Percentiles rank a stretch among this genome's conserved stretches.
Evolutionary conservation across 1,140 invertebrate species (phyloP).

Genomic region (Drosophila ogumai): DNA sequence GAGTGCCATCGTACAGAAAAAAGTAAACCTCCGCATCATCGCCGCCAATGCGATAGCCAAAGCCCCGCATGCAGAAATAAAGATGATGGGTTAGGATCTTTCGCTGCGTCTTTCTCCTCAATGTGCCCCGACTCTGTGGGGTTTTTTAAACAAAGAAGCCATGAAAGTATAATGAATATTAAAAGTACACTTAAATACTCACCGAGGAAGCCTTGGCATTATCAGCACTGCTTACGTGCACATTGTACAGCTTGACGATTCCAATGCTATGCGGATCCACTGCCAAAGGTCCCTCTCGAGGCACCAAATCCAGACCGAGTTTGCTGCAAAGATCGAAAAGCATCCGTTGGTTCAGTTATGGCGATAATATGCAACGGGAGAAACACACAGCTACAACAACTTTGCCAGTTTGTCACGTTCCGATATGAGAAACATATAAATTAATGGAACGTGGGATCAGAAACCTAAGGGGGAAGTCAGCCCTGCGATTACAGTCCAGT

Average conservation of each 20-base stretch:
- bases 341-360: conserved; percentile 34
- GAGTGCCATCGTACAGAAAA: conserved; percentile 92
- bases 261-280: conserved; percentile 95
- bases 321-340: conserved; percentile 89
- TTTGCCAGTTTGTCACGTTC: conserved; percentile 69
- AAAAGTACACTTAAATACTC: conserved; percentile 59
- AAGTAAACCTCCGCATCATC: conserved; percentile 96
- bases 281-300: conserved; percentile 93
- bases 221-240: conserved; percentile 93
- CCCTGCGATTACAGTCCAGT: conserved; percentile 23
- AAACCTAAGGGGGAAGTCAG: conserved; percentile 2
- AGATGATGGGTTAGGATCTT: conserved; percentile 92
- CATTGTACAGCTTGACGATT: conserved; percentile 94
- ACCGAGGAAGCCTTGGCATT: conserved; percentile 91
- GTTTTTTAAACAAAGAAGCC: background rate
- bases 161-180: background rate
- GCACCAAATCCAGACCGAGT: conserved; percentile 95
- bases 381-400: conserved; percentile 62
- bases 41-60: conserved; percentile 93
- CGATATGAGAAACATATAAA: conserved; percentile 23
- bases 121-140: conserved; percentile 88
- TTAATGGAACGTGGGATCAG: conserved; percentile 34
- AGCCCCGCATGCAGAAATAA: conserved; percentile 95
- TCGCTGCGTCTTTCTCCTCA: conserved; percentile 88
- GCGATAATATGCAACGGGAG: conserved; percentile 31